Percentiles rank a stretch among this genome's conserved stretches.
Conservation (phyloP, 2,797 vertebrate species). For the Sebastes steindachneri region DNA sequence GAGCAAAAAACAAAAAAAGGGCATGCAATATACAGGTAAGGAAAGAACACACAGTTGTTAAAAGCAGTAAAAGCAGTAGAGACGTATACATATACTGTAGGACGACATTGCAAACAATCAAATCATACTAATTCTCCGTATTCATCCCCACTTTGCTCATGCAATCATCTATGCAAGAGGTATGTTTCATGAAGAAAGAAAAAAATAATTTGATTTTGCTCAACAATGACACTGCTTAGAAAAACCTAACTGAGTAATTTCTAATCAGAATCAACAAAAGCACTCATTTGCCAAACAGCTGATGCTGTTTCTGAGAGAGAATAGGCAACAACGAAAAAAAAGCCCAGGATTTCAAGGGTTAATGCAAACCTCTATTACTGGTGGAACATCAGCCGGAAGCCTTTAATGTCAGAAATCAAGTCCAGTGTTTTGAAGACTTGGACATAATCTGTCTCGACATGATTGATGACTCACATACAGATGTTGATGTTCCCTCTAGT, state of each 20-base stretch:
- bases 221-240: neutral
- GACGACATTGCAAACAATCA: neutral
- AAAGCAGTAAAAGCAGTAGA: no score
- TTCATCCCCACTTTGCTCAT: neutral
- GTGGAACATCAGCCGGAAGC: neutral
- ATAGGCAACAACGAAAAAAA: neutral
- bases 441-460: constrained; percentile 35
- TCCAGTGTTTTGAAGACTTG: constrained; percentile 4
- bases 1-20: neutral
- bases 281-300: neutral
- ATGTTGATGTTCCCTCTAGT: constrained; percentile 21
- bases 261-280: neutral
- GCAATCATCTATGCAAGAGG: neutral
- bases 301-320: neutral
- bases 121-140: neutral
- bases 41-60: neutral
- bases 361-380: neutral
- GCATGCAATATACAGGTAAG: accelerated
- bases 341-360: neutral
- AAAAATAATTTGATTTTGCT: neutral
- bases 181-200: neutral
- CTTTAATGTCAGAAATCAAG: constrained; percentile 34
- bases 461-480: constrained; percentile 29
- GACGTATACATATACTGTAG: accelerated
- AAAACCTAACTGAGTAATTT: neutral